A percentile compares a stretch with the other conserved stretches of the same genome.
phyloP scores from a whole-genome alignment of 2,888 invertebrate species.

The Augiades crinisus region DNA sequence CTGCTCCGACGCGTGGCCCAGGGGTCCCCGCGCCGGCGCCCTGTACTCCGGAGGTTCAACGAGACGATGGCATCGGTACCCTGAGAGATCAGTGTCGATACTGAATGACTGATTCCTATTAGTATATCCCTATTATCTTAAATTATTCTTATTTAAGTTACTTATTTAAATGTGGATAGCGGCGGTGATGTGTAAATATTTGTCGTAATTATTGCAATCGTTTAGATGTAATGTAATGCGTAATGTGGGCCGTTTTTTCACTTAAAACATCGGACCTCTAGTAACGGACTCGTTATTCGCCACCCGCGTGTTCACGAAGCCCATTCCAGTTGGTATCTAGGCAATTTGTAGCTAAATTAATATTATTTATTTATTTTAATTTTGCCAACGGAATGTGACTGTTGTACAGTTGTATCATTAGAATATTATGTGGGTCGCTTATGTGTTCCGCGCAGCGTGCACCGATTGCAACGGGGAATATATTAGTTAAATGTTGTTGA shows the following conservation, averaged over 20 bases:
- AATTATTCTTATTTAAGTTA: slow-evolving; percentile 76
- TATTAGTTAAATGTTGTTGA: slow-evolving; percentile 32
- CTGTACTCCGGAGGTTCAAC: slow-evolving; percentile 30
- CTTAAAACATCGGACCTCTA: slow-evolving; percentile 55
- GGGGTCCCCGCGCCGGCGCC: slow-evolving; percentile 31
- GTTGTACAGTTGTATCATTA: slow-evolving; percentile 75
- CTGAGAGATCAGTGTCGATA: slow-evolving; percentile 58
- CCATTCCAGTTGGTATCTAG: slow-evolving; percentile 78
- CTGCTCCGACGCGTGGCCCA: slow-evolving; percentile 32
- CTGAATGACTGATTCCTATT: slow-evolving; percentile 79
- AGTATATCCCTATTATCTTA: slow-evolving; percentile 73
- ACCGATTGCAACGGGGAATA: slow-evolving; percentile 21
- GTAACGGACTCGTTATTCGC: slow-evolving; percentile 76
- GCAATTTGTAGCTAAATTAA: slow-evolving; percentile 78
- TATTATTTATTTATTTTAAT: slow-evolving; percentile 74
- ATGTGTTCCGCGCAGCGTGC: slow-evolving; percentile 36
- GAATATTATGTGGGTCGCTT: slow-evolving; percentile 52
- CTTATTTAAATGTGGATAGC: slow-evolving; percentile 71
- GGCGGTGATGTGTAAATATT: slow-evolving; percentile 73
- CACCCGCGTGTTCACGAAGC: slow-evolving; percentile 80
- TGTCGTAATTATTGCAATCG: slow-evolving; percentile 73
- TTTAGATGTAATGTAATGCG: slow-evolving; percentile 65
- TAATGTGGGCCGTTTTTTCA: slow-evolving; percentile 58
- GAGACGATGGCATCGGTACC: slow-evolving; percentile 54
- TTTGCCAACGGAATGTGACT: slow-evolving; percentile 79